Percentiles rank a stretch among this genome's conserved stretches.
Evolutionary conservation across 2,797 vertebrate genomes (phyloP).

Genomic region (Myotis planiceps): DNA sequence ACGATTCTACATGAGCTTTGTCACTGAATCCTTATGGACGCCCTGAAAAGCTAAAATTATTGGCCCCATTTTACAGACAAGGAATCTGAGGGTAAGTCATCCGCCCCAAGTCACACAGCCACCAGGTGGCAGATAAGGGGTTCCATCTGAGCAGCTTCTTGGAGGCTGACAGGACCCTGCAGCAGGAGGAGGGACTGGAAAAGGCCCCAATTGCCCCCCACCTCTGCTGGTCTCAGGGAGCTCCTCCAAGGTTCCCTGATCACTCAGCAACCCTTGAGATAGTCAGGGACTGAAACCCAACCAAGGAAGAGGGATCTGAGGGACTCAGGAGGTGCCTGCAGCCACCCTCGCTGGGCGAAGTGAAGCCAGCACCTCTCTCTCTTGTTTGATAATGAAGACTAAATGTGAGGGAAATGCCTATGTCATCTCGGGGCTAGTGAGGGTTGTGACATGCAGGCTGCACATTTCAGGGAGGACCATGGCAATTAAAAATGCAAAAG

Average conservation of each 20-base stretch:
- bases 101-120: background rate
- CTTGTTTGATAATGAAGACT: background rate
- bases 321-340: background rate
- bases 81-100: background rate
- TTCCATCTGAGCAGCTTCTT: background rate
- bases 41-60: background rate
- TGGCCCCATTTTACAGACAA: background rate
- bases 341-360: background rate
- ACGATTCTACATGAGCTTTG: background rate
- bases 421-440: background rate
- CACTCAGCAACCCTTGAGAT: background rate
- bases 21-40: background rate
- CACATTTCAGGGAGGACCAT: conserved; percentile 57
- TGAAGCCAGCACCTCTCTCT: background rate
- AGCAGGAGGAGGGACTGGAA: background rate
- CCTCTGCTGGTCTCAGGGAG: background rate
- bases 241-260: fast-evolving
- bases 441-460: conserved; percentile 34
- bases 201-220: background rate
- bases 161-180: background rate
- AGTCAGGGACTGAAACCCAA: background rate
- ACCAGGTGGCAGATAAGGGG: background rate
- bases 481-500: conserved; percentile 80
- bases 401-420: background rate
- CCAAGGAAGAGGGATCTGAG: background rate